Base-by-base conservation (phyloP, 1,140 invertebrate genomes). In the Zaprionus vittiger region DNA sequence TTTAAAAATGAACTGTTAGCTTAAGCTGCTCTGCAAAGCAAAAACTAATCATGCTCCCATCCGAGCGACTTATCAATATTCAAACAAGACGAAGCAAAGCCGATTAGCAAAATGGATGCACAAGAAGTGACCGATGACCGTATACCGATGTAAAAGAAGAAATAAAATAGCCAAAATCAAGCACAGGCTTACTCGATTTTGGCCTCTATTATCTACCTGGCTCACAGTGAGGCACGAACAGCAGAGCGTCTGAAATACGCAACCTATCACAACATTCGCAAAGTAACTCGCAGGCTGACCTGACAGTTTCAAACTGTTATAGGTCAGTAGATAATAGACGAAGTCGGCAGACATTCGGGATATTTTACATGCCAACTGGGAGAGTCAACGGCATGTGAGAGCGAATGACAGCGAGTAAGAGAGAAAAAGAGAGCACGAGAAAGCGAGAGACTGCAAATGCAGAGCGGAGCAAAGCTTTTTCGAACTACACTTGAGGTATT, bases 181-280 rank as follows among this genome's bases (percentile, higher is more conserved):
- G 55, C 9, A 11, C 12, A 52, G 22, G 22, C 24, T 47, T 9
- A 17, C 41, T 47, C n/a, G 41, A 24, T 71, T 59, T 54, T 14
- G 15, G 12, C 14, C 44, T 72, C 73, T 76, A 76, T 72, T 44
- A 72, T 61, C 68, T 47, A 72, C 67, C 66, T 86, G 76, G 31
- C 38, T 52, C 55, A 72, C 62, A 54, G 59, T 49, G 61, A 44
- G 44, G 66, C 73, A 67, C 72, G 59, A 61, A 49, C 54, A 44
- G 55, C 73, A 60, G 22, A 67, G 24, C 28, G 44, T 41, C 61
- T 47, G 67, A 60, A 65, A 56, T 64, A 79, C 85, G 67, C 67
- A 89, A 89, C 84, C 84, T 89, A 89, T 90, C 85, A 89, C 85
- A 89, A 89, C 84, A 90, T 79, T 84, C 69, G 55, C 79, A 79